These are phyloP conservation scores for Pecten maximus DNA, from an alignment of 2,888 invertebrate species.

Conservation along the genomic window DNA sequence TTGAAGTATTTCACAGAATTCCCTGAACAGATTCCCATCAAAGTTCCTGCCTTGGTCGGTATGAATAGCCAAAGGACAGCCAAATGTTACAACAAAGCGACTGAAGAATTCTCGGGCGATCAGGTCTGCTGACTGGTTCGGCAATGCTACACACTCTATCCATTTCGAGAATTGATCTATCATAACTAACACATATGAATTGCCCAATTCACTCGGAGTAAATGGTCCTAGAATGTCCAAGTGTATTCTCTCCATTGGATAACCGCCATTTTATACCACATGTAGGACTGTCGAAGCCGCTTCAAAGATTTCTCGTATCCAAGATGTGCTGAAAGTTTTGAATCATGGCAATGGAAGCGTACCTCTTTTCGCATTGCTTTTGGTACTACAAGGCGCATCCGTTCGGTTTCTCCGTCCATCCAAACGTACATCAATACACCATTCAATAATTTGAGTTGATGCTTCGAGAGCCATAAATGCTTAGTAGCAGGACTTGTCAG, in stretches of 20 bases:
- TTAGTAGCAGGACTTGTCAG: not conserved
- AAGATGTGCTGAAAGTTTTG: not conserved
- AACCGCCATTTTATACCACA: not conserved
- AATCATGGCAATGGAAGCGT: not conserved
- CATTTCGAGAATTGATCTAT: conserved; percentile 54
- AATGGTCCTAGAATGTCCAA: conserved; percentile 48
- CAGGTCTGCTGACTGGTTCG: conserved; percentile 45
- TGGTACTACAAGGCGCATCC: not conserved
- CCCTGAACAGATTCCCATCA: too few species aligned
- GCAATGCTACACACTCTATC: conserved; percentile 42
- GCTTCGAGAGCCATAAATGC: not conserved
- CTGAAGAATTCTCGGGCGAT: conserved; percentile 29
- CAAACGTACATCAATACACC: not conserved
- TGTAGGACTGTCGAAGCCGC: not conserved
- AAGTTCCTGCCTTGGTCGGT: conserved; percentile 53
- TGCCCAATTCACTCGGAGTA: conserved; percentile 17
- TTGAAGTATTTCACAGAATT: too few species aligned
- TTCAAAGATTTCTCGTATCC: not conserved
- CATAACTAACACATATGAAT: conserved; percentile 46
- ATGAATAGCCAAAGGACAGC: conserved; percentile 52
- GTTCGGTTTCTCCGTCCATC: not conserved
- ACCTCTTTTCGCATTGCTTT: not conserved
- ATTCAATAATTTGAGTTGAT: not conserved
- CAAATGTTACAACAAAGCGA: conserved; percentile 45
- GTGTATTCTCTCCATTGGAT: conserved; percentile 46